These are phyloP conservation scores for Urophycis tenuis DNA, from an alignment of 2,797 vertebrate species.

Conservation along the genomic window DNA sequence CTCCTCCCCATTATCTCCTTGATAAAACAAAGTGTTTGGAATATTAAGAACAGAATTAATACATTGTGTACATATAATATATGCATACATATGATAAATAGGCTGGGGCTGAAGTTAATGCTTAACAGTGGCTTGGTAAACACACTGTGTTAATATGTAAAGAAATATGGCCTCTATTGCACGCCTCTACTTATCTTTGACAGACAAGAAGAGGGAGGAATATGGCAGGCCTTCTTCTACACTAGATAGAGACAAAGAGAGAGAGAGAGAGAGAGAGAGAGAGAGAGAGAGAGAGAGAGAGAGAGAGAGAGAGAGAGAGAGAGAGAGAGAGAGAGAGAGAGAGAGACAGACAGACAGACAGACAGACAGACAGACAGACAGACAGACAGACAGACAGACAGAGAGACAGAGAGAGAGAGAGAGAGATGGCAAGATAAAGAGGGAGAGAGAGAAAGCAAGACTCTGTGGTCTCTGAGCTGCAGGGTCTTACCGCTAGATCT, in stretches of 20 bases:
- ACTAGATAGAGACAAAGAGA: not conserved
- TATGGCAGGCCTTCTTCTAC: conserved; percentile 7
- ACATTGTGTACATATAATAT: not conserved
- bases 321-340: not conserved
- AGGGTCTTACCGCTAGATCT: conserved; percentile 47
- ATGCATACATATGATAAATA: not conserved
- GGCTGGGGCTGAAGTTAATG: not conserved
- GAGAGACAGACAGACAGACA: not conserved
- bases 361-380: not conserved
- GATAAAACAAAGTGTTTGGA: not conserved
- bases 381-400: not conserved
- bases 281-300: not conserved
- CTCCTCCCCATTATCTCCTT: not conserved
- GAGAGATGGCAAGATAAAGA: not conserved
- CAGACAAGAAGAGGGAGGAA: conserved; percentile 2
- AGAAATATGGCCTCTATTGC: not conserved
- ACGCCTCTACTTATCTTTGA: not conserved
- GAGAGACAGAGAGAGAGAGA: not conserved
- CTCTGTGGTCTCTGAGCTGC: conserved; percentile 17
- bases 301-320: not conserved
- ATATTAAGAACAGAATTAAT: not conserved
- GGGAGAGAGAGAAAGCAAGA: not conserved
- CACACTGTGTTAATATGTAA: not conserved
- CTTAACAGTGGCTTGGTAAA: not conserved
- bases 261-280: not conserved